Evolutionary conservation across 1,140 invertebrate genomes (phyloP).

Genomic region (Yoshiicerus persimilis): DNA sequence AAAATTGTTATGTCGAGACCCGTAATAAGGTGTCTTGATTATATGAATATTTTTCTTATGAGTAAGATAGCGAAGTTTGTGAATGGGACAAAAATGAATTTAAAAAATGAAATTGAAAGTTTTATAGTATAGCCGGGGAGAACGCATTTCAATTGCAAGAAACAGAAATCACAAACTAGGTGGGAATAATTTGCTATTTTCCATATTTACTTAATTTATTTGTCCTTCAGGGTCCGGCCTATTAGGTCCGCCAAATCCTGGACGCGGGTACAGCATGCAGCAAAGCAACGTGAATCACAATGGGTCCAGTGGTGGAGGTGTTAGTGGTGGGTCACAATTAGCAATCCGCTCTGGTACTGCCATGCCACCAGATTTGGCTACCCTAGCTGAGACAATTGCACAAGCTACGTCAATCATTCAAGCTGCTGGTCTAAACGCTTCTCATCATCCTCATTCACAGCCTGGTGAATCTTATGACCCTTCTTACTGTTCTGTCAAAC

Average conservation of each 20-base stretch:
- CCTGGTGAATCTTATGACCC: constrained; percentile 55
- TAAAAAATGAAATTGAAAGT: too few relatives aligned
- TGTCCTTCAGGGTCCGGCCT: constrained; percentile 25
- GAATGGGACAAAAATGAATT: not conserved
- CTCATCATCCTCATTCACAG: constrained; percentile 38
- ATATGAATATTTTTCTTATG: too few relatives aligned
- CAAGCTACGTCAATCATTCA: constrained; percentile 70
- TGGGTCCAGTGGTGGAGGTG: constrained; percentile 4
- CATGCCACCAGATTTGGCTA: constrained; percentile 58
- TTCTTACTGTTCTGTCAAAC: constrained; percentile 64
- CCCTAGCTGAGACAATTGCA: constrained; percentile 68
- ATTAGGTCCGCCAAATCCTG: constrained; percentile 27
- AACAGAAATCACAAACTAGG: too few relatives aligned
- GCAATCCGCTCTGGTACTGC: not conserved
- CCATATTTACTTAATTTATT: not conserved
- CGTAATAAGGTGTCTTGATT: too few relatives aligned
- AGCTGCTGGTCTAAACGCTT: constrained; percentile 58
- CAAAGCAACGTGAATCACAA: constrained; percentile 38
- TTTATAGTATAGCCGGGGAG: not conserved
- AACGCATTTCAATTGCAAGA: not conserved
- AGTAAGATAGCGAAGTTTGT: too few relatives aligned
- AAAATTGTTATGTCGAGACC: too few relatives aligned
- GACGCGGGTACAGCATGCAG: not conserved
- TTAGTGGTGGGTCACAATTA: not conserved
- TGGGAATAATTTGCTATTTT: too few relatives aligned